A percentile compares a stretch with the other conserved stretches of the same genome.
Evolutionary conservation across 2,888 invertebrate species (phyloP).

Genomic region (Bombylius major): DNA sequence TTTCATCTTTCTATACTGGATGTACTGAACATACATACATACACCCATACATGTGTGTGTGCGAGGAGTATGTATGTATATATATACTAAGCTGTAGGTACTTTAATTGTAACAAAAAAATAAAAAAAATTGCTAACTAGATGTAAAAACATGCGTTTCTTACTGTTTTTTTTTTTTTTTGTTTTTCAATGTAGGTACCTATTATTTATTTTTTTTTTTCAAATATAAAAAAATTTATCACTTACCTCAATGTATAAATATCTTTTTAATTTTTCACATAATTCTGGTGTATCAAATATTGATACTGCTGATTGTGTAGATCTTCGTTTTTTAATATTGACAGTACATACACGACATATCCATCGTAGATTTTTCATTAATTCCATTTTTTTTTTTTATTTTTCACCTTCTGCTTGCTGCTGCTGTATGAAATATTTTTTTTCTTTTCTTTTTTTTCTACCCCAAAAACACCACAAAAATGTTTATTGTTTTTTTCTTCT

Average conservation of each 20-base stretch:
- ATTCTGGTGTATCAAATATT: slow-evolving; percentile 9
- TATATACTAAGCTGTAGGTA: neutral
- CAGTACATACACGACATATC: slow-evolving; percentile 13
- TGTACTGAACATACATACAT: neutral
- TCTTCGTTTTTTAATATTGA: slow-evolving; percentile 11
- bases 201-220: no score
- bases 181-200: no score
- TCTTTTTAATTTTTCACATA: slow-evolving; percentile 8
- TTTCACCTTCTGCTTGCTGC: neutral
- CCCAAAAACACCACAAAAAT: no score
- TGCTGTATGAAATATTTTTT: no score
- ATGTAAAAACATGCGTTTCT: no score
- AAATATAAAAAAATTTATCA: neutral
- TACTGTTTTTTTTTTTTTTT: no score
- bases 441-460: no score
- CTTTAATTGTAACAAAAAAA: no score
- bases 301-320: slow-evolving; percentile 4
- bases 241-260: slow-evolving; percentile 13
- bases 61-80: neutral
- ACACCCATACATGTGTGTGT: neutral
- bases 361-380: slow-evolving; percentile 10
- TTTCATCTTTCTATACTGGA: no score
- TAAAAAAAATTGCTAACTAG: no score
- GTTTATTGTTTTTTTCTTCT: no score
- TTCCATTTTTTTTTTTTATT: slow-evolving; percentile 9